Evolutionary conservation across 1,140 invertebrate species (phyloP).

Genomic region (Macrocentrus cingulum): DNA sequence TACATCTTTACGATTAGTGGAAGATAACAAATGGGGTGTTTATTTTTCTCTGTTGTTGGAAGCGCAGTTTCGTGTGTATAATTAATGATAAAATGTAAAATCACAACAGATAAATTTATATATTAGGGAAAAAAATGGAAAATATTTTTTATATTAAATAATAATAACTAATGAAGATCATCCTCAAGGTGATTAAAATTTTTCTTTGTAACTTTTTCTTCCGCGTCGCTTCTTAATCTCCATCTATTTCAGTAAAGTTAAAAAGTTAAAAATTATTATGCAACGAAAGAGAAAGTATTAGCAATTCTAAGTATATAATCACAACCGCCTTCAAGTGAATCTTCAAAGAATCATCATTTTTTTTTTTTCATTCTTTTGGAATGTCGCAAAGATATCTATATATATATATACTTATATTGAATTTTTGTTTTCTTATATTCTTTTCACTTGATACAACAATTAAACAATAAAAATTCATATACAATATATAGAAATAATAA

Average conservation of each 20-base stretch:
- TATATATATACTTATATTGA: not conserved
- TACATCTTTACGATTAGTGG: too few relatives aligned
- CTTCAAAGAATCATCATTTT: constrained; percentile 17
- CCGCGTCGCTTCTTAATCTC: not conserved
- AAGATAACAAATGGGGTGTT: too few relatives aligned
- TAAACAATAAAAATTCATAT: not conserved
- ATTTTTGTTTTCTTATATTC: not conserved
- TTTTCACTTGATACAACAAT: too few relatives aligned
- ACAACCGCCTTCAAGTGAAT: constrained; percentile 24
- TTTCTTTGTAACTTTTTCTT: not conserved
- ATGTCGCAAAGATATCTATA: not conserved
- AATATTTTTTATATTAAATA: too few relatives aligned
- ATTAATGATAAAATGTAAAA: too few relatives aligned
- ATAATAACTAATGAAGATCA: too few relatives aligned
- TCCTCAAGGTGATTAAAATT: not conserved
- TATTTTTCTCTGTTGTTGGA: too few relatives aligned
- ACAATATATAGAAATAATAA: not conserved
- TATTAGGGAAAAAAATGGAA: too few relatives aligned
- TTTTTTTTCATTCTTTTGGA: constrained; percentile 18
- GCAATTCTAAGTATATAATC: constrained; percentile 26
- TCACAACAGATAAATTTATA: too few relatives aligned
- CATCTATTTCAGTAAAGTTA: constrained; percentile 14
- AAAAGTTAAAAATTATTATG: too few relatives aligned
- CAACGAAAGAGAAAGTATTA: constrained; percentile 19
- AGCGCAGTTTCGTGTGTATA: too few relatives aligned